Conservation (phyloP, 1,140 invertebrate species). For the Cryptotermes secundus region DNA sequence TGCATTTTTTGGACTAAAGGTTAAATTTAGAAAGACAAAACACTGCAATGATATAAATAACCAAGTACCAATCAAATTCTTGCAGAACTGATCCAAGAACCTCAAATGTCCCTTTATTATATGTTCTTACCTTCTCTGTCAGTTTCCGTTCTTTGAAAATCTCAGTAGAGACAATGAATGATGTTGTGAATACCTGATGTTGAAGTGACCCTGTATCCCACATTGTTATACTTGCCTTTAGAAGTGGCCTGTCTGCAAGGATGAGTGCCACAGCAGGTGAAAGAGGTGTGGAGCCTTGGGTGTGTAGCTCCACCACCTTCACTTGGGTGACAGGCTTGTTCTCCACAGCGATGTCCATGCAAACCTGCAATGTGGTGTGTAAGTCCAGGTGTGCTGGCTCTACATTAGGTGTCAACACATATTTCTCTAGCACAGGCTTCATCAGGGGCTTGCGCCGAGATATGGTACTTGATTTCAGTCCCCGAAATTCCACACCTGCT, state of each 20-base stretch:
- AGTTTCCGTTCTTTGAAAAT: no score
- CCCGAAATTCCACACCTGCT: constrained; percentile 58
- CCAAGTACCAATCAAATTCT: no score
- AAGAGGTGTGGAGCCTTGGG: constrained; percentile 49
- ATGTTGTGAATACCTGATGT: no score
- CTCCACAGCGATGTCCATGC: constrained; percentile 75
- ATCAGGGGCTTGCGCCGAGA: constrained; percentile 42
- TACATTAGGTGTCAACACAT: constrained; percentile 55
- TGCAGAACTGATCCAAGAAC: no score
- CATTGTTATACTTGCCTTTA: constrained; percentile 45
- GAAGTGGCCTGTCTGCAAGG: constrained; percentile 46
- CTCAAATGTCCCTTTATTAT: no score
- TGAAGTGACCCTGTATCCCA: not conserved
- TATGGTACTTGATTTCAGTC: constrained; percentile 57
- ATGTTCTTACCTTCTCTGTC: no score
- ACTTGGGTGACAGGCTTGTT: constrained; percentile 68
- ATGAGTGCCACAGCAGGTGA: constrained; percentile 43
- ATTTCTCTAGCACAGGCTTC: constrained; percentile 40
- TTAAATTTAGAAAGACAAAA: no score
- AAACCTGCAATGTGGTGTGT: constrained; percentile 48
- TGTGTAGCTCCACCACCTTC: constrained; percentile 67
- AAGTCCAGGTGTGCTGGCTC: not conserved
- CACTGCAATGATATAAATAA: no score
- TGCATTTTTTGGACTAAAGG: no score
- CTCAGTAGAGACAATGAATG: no score